Base-by-base conservation (phyloP, 2,888 invertebrate genomes). In the Thyatira batis region DNA sequence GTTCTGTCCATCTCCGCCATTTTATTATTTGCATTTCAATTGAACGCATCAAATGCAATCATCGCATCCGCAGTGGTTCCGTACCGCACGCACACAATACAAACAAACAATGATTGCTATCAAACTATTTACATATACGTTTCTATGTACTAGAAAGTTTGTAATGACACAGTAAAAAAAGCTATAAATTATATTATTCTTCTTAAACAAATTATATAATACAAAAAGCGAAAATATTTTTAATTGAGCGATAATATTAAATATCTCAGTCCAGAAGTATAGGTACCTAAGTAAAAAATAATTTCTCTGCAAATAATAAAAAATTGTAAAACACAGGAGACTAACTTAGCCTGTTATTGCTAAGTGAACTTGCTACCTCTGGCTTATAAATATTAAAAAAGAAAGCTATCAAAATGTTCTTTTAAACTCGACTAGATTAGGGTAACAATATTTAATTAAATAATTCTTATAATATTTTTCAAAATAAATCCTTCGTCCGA, bases 141-240 rank as follows among this genome's bases (percentile, higher is more conserved):
- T n/a, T n/a, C n/a, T n/a, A 39, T 3, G 8, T 8, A 17, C 6
- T 39, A 39, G 39, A 39, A 39, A 39, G 39, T 39, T 39, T 13
- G 5, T 39, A 39, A 39, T 2, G 8, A 39, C 17, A 39, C n/a
- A 0, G 13, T 39, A 39, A 39, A 39, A 39, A 33, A 49, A 33
- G 28, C 46, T 28, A 51, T 49, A 49, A 55, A 49, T 51, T 23
- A 28, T 27, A 50, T 44, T 45, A 50, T 13, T n/a, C 8, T 8
- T 30, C 52, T 53, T 50, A 50, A 50, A 55, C 49, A 52, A 52
- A 43, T 55, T 55, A 53, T 55, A 54, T 59, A 56, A 56, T 59
- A 59, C 54, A 56, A 45, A 11, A 50, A 25, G 49, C 33, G 11
- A 17, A 10, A 20, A 5, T 28, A 30, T 11, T 10, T 25, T 20